phyloP scores from a whole-genome alignment of 2,888 invertebrate species.

The Polymixis lichenea region DNA sequence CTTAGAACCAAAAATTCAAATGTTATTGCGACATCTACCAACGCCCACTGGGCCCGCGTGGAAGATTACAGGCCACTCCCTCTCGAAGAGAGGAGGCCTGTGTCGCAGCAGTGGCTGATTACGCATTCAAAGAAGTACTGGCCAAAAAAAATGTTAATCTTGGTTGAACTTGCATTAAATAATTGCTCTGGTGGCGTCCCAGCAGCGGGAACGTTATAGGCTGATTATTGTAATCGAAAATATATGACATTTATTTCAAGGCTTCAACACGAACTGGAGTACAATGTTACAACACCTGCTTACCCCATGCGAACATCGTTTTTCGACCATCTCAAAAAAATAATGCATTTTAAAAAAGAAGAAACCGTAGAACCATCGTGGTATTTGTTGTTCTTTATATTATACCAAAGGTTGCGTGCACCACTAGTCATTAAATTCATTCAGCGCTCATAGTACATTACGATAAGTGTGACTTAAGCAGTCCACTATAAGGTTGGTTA shows the following conservation, averaged over 20 bases:
- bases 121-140: too few species aligned
- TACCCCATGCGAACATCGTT: constrained; percentile 14
- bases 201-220: background rate
- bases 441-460: background rate
- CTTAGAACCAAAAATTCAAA: background rate
- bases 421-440: background rate
- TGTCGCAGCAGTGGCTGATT: background rate
- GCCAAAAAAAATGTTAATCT: too few species aligned
- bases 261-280: background rate
- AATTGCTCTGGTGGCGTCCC: too few species aligned
- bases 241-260: constrained; percentile 25
- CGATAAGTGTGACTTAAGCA: too few species aligned
- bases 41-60: background rate
- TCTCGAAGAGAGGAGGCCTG: background rate
- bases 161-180: too few species aligned
- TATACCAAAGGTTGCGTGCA: background rate
- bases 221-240: background rate
- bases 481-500: too few species aligned
- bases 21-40: background rate
- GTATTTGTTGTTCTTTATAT: constrained; percentile 15
- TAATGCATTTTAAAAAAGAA: constrained; percentile 2
- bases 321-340: constrained; percentile 23
- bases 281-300: background rate
- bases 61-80: background rate
- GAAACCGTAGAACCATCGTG: background rate